Conservation (phyloP, 2,113 vertebrate genomes). For the Neofelis nebulosa region DNA sequence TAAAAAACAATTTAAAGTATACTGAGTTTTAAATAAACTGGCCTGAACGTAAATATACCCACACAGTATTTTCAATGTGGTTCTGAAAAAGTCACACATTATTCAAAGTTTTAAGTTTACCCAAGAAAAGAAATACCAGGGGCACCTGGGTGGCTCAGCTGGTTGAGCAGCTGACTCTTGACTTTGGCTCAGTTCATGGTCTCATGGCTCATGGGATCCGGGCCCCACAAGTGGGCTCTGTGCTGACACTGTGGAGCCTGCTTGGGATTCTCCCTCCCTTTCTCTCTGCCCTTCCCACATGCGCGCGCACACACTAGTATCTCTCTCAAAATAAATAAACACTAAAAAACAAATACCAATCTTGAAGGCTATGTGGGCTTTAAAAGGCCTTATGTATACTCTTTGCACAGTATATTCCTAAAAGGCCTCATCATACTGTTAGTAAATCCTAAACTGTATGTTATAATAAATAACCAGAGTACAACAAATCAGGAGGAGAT, state of each 20-base stretch:
- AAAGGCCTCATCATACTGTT: not conserved
- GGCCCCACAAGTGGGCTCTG: too few species aligned
- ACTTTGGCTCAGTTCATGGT: too few species aligned
- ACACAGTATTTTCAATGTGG: not conserved
- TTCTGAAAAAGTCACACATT: not conserved
- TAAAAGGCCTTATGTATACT: slow-evolving; percentile 10
- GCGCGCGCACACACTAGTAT: too few species aligned
- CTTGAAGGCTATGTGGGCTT: not conserved
- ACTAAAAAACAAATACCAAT: not conserved
- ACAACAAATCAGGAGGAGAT: slow-evolving; percentile 77
- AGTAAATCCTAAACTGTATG: slow-evolving; percentile 12
- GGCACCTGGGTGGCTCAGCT: too few species aligned
- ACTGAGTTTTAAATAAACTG: slow-evolving; percentile 48
- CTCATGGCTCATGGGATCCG: too few species aligned
- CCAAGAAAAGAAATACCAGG: slow-evolving; percentile 62
- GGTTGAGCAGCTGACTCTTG: too few species aligned
- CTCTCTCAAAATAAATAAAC: too few species aligned
- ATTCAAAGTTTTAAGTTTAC: not conserved
- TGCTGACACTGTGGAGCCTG: too few species aligned
- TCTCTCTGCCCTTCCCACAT: too few species aligned
- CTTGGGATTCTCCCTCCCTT: too few species aligned
- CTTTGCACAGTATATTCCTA: slow-evolving; percentile 45
- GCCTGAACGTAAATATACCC: not conserved
- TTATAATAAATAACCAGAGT: not conserved
- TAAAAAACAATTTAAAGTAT: not conserved